Evolutionary conservation across 2,113 vertebrate genomes (phyloP).

Genomic region (Pogona vitticeps): DNA sequence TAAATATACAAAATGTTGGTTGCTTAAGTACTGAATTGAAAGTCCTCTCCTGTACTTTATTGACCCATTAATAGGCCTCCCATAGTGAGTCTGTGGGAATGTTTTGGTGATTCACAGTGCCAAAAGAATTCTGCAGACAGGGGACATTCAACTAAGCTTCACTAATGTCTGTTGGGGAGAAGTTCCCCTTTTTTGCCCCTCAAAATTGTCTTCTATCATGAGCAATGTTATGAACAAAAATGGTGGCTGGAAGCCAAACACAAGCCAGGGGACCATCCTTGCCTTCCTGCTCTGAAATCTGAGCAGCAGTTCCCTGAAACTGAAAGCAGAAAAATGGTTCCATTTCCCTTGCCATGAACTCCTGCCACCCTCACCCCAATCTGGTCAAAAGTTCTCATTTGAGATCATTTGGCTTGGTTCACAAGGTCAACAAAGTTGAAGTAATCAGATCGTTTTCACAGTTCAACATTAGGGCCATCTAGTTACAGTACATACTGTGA

Average conservation of each 20-base stretch:
- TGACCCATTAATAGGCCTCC: background rate
- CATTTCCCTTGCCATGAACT: too few species aligned
- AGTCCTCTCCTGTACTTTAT: background rate
- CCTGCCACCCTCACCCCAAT: too few species aligned
- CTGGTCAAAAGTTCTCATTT: too few species aligned
- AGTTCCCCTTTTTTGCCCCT: background rate
- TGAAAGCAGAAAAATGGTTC: too few species aligned
- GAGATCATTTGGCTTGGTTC: background rate
- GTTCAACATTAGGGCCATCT: background rate
- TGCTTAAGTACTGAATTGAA: background rate
- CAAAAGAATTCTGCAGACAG: background rate
- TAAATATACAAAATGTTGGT: background rate
- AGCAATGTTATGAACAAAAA: background rate
- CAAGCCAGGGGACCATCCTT: background rate
- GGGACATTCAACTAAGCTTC: background rate
- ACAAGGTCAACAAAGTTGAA: background rate
- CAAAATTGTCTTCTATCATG: background rate
- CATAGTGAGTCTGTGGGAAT: background rate
- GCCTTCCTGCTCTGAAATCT: background rate
- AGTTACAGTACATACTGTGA: background rate
- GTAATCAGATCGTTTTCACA: background rate
- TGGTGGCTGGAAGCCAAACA: background rate
- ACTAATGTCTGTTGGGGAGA: background rate
- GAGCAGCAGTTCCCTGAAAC: background rate
- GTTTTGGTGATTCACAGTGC: background rate